These are phyloP conservation scores for Dendrolimus pini DNA, from an alignment of 2,888 invertebrate genomes.

Conservation along the genomic window DNA sequence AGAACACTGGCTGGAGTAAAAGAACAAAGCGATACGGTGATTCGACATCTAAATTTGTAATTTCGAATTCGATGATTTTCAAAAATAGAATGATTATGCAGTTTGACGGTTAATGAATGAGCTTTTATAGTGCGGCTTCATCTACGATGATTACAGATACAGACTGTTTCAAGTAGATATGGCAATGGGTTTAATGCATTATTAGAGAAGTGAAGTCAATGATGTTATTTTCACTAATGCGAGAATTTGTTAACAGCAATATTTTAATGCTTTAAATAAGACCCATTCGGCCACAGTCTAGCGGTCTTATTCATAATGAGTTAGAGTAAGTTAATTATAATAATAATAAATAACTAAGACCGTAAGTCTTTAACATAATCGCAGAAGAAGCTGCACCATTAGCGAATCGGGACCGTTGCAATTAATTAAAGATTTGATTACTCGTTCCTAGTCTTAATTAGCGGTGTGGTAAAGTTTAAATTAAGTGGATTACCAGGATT, in stretches of 20 bases:
- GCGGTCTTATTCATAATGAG: too few relatives aligned
- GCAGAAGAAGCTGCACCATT: constrained; percentile 31
- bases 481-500: neutral
- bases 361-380: too few relatives aligned
- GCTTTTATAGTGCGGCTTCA: constrained; percentile 9
- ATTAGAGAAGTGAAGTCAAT: too few relatives aligned
- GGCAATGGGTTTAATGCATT: too few relatives aligned
- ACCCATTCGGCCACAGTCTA: too few relatives aligned
- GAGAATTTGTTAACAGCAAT: too few relatives aligned
- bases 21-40: constrained; percentile 55
- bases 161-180: too few relatives aligned
- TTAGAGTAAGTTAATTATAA: too few relatives aligned
- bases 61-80: constrained; percentile 20
- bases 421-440: constrained; percentile 16
- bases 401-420: constrained; percentile 60
- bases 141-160: too few relatives aligned
- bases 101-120: constrained; percentile 39
- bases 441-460: neutral
- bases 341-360: too few relatives aligned
- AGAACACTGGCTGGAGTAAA: constrained; percentile 49
- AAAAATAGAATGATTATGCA: neutral
- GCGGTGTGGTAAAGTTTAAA: neutral
- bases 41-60: constrained; percentile 41
- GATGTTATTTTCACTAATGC: too few relatives aligned
- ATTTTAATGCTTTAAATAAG: too few relatives aligned